These are phyloP conservation scores for Hydrotaea diabolus DNA, from an alignment of 2,888 invertebrate species.

Conservation along the genomic window DNA sequence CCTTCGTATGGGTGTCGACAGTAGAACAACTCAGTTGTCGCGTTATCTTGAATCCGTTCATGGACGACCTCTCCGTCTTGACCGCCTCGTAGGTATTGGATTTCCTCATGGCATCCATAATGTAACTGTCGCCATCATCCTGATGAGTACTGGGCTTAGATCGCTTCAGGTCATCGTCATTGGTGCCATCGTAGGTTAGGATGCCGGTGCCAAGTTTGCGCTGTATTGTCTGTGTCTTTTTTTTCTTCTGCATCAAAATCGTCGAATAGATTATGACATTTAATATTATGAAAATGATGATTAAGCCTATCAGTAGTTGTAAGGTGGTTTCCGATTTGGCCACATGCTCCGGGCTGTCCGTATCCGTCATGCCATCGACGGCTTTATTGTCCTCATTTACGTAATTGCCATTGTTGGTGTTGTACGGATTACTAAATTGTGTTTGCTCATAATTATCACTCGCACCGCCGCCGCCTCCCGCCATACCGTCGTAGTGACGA, in stretches of 20 bases:
- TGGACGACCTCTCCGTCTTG: slow-evolving; percentile 79
- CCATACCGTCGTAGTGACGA: slow-evolving; percentile 23
- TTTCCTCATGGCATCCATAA: slow-evolving; percentile 78
- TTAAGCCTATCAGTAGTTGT: slow-evolving; percentile 84
- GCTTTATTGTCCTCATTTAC: slow-evolving; percentile 55
- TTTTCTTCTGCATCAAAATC: slow-evolving; percentile 77
- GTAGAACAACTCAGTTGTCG: slow-evolving; percentile 90
- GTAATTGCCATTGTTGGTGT: slow-evolving; percentile 50
- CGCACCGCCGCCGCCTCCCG: background rate
- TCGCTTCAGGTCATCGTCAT: slow-evolving; percentile 80
- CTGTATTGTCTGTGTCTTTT: slow-evolving; percentile 73
- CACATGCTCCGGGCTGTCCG: slow-evolving; percentile 76
- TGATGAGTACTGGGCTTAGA: slow-evolving; percentile 74
- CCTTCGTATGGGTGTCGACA: slow-evolving; percentile 92
- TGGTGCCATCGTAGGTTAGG: slow-evolving; percentile 78
- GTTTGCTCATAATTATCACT: slow-evolving; percentile 31
- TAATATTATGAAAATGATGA: slow-evolving; percentile 86
- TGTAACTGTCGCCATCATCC: slow-evolving; percentile 79
- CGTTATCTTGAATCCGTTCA: slow-evolving; percentile 85
- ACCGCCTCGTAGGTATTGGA: slow-evolving; percentile 79
- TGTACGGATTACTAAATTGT: slow-evolving; percentile 37
- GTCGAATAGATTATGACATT: slow-evolving; percentile 83
- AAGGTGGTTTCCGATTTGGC: slow-evolving; percentile 84
- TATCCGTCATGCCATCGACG: slow-evolving; percentile 50
- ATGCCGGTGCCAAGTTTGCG: slow-evolving; percentile 78